phyloP scores from a whole-genome alignment of 64 coral and sea anemone species.

The Pachyseris speciosa region DNA sequence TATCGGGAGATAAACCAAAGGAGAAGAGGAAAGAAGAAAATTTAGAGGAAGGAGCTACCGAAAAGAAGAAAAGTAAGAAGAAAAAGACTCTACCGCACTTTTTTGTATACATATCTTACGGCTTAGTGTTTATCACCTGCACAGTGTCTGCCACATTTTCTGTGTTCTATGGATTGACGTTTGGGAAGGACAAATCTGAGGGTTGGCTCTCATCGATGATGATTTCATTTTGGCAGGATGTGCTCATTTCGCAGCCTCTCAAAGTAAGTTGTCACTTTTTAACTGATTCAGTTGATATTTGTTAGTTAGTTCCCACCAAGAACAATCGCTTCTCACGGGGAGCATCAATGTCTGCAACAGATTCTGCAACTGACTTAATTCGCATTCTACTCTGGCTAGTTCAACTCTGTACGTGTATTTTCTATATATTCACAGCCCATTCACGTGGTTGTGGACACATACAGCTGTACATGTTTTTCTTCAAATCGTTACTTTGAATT shows the following conservation, averaged over 20 bases:
- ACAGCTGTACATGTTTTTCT: no score
- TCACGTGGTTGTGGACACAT: no score
- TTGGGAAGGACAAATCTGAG: slow-evolving; percentile 94
- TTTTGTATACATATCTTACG: slow-evolving; percentile 87
- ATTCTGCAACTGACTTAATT: no score
- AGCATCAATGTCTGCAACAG: no score
- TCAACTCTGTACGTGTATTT: no score
- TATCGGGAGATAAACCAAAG: not conserved
- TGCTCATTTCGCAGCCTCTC: slow-evolving; percentile 85
- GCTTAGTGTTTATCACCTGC: slow-evolving; percentile 68
- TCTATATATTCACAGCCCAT: no score
- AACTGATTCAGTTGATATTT: no score
- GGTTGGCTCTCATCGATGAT: slow-evolving; percentile 93
- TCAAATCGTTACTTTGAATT: no score
- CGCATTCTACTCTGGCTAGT: no score
- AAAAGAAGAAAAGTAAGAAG: slow-evolving; percentile 72
- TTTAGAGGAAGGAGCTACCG: slow-evolving; percentile 54
- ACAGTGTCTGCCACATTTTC: slow-evolving; percentile 89
- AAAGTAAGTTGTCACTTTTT: slow-evolving; percentile 24
- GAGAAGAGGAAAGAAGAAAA: slow-evolving; percentile 58
- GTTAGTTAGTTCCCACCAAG: no score
- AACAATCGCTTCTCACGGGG: no score
- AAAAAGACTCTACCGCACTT: slow-evolving; percentile 54
- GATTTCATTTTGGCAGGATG: slow-evolving; percentile 97
- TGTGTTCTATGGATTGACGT: slow-evolving; percentile 87